Evolutionary conservation across 2,113 vertebrate genomes (phyloP), one percentile per base, ranked within the genome.

Genomic region (Cyprinodon variegatus): DNA sequence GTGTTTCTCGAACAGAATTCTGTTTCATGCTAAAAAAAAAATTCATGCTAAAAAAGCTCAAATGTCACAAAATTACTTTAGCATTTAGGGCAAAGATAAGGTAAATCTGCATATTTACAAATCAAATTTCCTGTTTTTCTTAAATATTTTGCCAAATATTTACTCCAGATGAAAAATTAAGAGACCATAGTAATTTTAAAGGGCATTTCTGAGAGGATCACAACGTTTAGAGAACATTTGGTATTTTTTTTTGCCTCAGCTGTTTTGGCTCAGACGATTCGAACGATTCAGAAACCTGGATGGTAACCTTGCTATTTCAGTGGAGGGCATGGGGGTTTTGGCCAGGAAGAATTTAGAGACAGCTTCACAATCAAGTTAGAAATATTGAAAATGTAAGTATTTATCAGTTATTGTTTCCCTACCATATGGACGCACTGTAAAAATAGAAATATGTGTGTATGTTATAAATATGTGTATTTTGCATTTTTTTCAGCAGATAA

Each of bases 131-230:
- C 66, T 57, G 2, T n/a, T 2, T 69, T 70, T 67, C 61, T 46
- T 64, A 29, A 74, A 70, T 17, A 62, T 50, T 37, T 65, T 61
- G 45, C 37, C 41, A 41, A 11, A 72, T 48, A 22, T 60, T 45
- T 15, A 36, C 9, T n/a, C 50, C 3, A 59, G 5, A 72, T 29
- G 7, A 60, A 68, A 65, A 65, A 20, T 15, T 68, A 17, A 22
- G 3, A 29, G 29, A 46, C 66, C n/a, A 71, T 50, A 7, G 59
- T 41, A 22, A 3, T 61, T 13, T 11, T 38, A 36, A 43, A 12
- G 17, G 61, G 60, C 48, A 38, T 39, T 45, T 3, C 50, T 11
- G 2, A 65, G 20, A 3, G 38, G 48, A 36, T 11, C 20, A 46
- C 38, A 50, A 48, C 10, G 20, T 59, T 60, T 64, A 17, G 36